These are phyloP conservation scores for Coremacera marginata DNA, from an alignment of 2,888 invertebrate genomes.

Conservation along the genomic window DNA sequence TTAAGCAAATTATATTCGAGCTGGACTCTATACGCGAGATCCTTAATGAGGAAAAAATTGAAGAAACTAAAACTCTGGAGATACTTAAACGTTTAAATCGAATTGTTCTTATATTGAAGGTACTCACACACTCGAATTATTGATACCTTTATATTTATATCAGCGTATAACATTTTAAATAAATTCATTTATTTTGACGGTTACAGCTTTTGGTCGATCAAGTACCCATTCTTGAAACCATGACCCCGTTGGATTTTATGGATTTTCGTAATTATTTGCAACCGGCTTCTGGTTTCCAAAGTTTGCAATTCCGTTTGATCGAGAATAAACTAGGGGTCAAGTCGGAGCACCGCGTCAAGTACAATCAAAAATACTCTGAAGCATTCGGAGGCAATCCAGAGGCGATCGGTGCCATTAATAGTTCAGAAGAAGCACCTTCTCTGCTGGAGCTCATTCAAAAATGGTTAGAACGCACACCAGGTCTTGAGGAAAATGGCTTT, in stretches of 20 bases:
- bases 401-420: conserved; percentile 72
- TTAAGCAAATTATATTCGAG: conserved; percentile 98
- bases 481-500: conserved; percentile 85
- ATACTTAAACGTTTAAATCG: conserved; percentile 92
- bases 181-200: neutral
- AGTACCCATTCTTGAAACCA: conserved; percentile 97
- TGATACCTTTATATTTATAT: neutral
- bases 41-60: conserved; percentile 81
- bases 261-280: conserved; percentile 94
- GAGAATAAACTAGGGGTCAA: conserved; percentile 92
- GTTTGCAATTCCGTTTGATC: conserved; percentile 92
- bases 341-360: conserved; percentile 89
- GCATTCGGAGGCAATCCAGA: conserved; percentile 84
- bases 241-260: conserved; percentile 99
- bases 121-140: conserved; percentile 65
- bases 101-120: conserved; percentile 92
- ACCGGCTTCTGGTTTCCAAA: conserved; percentile 98
- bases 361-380: conserved; percentile 91
- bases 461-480: conserved; percentile 96
- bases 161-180: neutral
- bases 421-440: conserved; percentile 88
- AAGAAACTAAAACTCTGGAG: conserved; percentile 92
- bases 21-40: conserved; percentile 91
- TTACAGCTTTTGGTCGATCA: conserved; percentile 92
- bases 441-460: conserved; percentile 87